Evolutionary conservation across 2,113 vertebrate genomes (phyloP).

Genomic region (Eleginops maclovinus): DNA sequence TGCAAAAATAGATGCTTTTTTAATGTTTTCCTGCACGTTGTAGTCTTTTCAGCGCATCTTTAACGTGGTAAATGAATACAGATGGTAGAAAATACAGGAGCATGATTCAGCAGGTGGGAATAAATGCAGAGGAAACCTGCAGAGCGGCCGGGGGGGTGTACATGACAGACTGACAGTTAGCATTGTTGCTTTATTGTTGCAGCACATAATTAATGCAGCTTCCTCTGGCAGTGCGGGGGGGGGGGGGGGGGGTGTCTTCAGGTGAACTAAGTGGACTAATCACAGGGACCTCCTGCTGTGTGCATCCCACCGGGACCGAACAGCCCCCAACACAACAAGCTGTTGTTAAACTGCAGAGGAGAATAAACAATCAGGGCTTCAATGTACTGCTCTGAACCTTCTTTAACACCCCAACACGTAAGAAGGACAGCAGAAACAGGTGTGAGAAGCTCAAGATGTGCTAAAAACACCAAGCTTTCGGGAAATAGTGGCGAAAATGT

Average conservation of each 20-base stretch:
- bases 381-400: background rate
- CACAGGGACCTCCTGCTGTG: slow-evolving; percentile 25
- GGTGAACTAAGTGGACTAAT: slow-evolving; percentile 45
- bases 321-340: slow-evolving; percentile 25
- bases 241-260: slow-evolving; percentile 28
- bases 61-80: no score
- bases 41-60: no score
- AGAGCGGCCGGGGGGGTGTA: background rate
- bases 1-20: no score
- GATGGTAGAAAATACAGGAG: no score
- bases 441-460: background rate
- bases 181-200: slow-evolving; percentile 40
- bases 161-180: slow-evolving; percentile 35
- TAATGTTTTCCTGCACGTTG: no score
- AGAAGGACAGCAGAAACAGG: background rate
- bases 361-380: background rate
- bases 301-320: slow-evolving; percentile 7
- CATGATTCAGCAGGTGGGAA: slow-evolving; percentile 22
- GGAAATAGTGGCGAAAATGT: background rate
- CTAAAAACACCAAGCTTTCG: background rate
- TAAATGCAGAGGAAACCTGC: slow-evolving; percentile 18
- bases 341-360: slow-evolving; percentile 5
- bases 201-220: slow-evolving; percentile 37
- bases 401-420: background rate
- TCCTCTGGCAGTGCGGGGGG: no score